phyloP scores from a whole-genome alignment of 2,113 vertebrate genomes.

The Pangasianodon hypophthalmus region DNA sequence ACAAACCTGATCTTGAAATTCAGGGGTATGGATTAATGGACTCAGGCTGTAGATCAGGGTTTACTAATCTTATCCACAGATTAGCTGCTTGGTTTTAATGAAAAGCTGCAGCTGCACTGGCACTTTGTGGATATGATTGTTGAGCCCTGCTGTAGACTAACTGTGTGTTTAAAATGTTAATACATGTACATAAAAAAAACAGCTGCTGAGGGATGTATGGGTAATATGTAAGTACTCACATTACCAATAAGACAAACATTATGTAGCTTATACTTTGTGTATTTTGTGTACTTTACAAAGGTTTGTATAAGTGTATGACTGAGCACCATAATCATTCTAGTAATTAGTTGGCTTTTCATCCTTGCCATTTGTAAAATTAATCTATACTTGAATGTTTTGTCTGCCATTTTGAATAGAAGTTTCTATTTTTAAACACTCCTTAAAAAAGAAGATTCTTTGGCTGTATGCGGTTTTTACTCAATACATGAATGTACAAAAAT shows the following conservation, averaged over 20 bases:
- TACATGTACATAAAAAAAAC: slow-evolving; percentile 10
- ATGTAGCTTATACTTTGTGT: slow-evolving; percentile 11
- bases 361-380: slow-evolving; percentile 43
- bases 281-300: slow-evolving; percentile 25
- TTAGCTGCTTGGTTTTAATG: not conserved
- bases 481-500: slow-evolving; percentile 59
- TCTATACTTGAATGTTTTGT: slow-evolving; percentile 43
- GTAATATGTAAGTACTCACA: not conserved
- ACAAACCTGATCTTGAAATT: not conserved
- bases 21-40: not conserved
- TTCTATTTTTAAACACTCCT: slow-evolving; percentile 50
- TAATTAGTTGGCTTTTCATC: slow-evolving; percentile 36
- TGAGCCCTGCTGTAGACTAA: slow-evolving; percentile 11
- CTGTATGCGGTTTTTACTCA: slow-evolving; percentile 56
- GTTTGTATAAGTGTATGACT: slow-evolving; percentile 47
- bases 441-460: slow-evolving; percentile 28
- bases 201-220: not conserved
- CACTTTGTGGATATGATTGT: not conserved
- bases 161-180: slow-evolving; percentile 13
- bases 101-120: not conserved
- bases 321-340: slow-evolving; percentile 46
- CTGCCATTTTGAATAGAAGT: slow-evolving; percentile 48
- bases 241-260: not conserved
- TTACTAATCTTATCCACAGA: not conserved
- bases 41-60: not conserved